Conservation (phyloP, 2,797 vertebrate species). For the Muraenolepis orangiensis region DNA sequence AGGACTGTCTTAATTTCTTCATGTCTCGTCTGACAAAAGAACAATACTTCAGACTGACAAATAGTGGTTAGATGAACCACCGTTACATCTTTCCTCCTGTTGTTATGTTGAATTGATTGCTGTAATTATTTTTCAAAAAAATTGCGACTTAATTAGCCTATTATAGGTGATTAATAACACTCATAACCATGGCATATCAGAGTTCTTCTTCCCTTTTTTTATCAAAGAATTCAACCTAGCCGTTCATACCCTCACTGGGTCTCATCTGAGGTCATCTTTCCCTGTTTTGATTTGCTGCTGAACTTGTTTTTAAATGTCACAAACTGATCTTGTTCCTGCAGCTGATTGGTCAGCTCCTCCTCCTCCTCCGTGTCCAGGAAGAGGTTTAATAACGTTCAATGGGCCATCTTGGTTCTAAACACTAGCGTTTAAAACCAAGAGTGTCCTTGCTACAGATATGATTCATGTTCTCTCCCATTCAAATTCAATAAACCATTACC, state of each 20-base stretch:
- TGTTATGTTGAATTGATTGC: neutral
- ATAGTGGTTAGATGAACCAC: neutral
- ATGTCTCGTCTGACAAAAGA: neutral
- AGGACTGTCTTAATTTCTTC: neutral
- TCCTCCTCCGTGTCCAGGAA: neutral
- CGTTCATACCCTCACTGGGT: neutral
- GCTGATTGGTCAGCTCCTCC: neutral
- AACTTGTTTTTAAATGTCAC: slow-evolving; percentile 1
- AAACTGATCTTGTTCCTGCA: slow-evolving; percentile 9
- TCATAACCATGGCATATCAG: neutral
- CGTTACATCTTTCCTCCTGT: neutral
- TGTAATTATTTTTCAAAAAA: neutral
- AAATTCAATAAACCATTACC: neutral
- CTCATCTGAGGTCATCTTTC: slow-evolving; percentile 5
- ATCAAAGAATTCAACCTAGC: neutral
- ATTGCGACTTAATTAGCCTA: neutral
- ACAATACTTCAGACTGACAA: neutral
- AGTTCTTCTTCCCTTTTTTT: neutral
- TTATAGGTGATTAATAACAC: neutral
- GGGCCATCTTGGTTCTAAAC: neutral
- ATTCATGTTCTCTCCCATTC: neutral
- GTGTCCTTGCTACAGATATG: neutral
- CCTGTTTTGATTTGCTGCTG: slow-evolving; percentile 19
- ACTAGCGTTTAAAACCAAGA: neutral
- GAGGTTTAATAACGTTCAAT: neutral